Evolutionary conservation across 2,888 invertebrate genomes (phyloP).

Genomic region (Empis stercorea): DNA sequence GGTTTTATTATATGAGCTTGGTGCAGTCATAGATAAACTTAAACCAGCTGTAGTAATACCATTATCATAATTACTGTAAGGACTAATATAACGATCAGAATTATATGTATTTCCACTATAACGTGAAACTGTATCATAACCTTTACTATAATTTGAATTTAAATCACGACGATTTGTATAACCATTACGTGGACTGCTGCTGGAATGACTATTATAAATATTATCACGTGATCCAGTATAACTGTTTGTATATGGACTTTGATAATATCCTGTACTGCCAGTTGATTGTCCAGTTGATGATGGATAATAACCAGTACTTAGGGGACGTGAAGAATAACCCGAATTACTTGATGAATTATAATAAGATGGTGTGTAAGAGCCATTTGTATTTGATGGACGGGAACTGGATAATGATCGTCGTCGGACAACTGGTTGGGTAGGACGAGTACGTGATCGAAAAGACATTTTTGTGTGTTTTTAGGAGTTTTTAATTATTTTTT

Average conservation of each 20-base stretch:
- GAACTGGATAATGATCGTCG: conserved; percentile 42
- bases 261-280: conserved; percentile 19
- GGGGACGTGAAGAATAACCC: conserved; percentile 21
- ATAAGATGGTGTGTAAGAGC: conserved; percentile 16
- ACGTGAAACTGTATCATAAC: conserved; percentile 23
- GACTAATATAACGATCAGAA: conserved; percentile 33
- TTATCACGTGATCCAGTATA: conserved; percentile 31
- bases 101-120: conserved; percentile 24
- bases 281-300: conserved; percentile 11
- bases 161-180: conserved; percentile 25
- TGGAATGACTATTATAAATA: conserved; percentile 25
- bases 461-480: conserved; percentile 24
- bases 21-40: conserved; percentile 22
- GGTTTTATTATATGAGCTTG: conserved; percentile 24
- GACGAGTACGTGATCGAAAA: conserved; percentile 35
- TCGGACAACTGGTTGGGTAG: conserved; percentile 32
- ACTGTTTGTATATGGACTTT: conserved; percentile 31
- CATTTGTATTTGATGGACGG: conserved; percentile 26
- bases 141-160: conserved; percentile 11
- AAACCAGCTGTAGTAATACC: conserved; percentile 36
- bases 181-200: conserved; percentile 18
- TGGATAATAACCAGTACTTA: conserved; percentile 31
- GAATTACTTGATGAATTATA: conserved; percentile 12
- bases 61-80: conserved; percentile 35
- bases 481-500: not conserved